A percentile compares a stretch with the other conserved stretches of the same genome.
Conservation (phyloP, 2,797 vertebrate genomes). For the Diglossa cyanea region DNA sequence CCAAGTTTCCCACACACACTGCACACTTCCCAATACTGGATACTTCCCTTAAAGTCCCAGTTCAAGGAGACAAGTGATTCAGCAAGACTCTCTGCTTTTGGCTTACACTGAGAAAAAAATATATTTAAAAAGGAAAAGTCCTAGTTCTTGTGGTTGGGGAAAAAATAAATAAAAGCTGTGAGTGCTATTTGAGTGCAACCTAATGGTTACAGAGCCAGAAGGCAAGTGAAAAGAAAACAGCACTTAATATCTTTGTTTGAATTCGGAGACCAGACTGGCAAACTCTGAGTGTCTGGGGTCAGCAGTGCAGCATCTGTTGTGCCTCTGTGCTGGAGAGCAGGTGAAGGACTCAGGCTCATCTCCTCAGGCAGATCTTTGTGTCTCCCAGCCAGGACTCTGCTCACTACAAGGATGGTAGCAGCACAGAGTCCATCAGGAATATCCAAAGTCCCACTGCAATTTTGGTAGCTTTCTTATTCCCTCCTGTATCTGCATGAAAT, state of each 20-base stretch:
- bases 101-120: background rate
- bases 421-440: background rate
- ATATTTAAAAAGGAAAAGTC: background rate
- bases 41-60: background rate
- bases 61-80: background rate
- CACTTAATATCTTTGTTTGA: slow-evolving; percentile 23
- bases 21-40: background rate
- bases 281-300: background rate
- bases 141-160: background rate
- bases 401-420: background rate
- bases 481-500: background rate
- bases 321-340: background rate
- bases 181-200: slow-evolving; percentile 13
- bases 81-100: background rate
- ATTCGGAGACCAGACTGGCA: background rate
- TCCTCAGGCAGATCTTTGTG: background rate
- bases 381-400: background rate
- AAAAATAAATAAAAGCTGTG: slow-evolving; percentile 38
- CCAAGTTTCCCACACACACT: background rate
- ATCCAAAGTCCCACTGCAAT: background rate
- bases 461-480: background rate
- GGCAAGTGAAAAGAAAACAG: slow-evolving; percentile 22
- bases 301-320: background rate
- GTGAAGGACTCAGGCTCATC: background rate
- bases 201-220: slow-evolving; percentile 32